A percentile compares a stretch with the other conserved stretches of the same genome.
These are phyloP conservation scores for Pammene fasciana DNA, from an alignment of 2,888 invertebrate species.

Conservation along the genomic window DNA sequence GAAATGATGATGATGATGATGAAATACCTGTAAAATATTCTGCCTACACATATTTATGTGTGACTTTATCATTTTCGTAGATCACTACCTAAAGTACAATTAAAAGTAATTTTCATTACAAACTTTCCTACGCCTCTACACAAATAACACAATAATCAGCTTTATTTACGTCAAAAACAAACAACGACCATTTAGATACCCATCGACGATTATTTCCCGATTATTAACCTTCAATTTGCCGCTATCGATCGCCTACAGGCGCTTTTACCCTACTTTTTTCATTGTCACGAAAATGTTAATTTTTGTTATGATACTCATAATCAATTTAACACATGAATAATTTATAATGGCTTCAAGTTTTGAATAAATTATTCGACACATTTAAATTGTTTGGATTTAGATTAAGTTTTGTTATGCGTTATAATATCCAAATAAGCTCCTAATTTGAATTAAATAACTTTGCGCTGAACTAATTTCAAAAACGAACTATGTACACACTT, in stretches of 20 bases:
- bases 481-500: too few species aligned
- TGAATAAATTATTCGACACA: constrained; percentile 33
- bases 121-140: neutral
- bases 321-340: constrained; percentile 45
- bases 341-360: constrained; percentile 34
- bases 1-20: too few species aligned
- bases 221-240: constrained; percentile 33
- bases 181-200: constrained; percentile 28
- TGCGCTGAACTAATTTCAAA: too few species aligned
- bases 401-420: neutral
- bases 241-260: constrained; percentile 28
- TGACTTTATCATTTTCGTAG: too few species aligned
- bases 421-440: too few species aligned
- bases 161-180: constrained; percentile 27
- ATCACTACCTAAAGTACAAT: neutral
- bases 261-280: constrained; percentile 42
- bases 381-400: constrained; percentile 10
- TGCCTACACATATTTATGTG: too few species aligned
- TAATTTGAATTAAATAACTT: too few species aligned
- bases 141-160: constrained; percentile 18
- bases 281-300: constrained; percentile 39
- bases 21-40: too few species aligned
- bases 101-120: neutral
- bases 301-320: constrained; percentile 39
- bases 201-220: constrained; percentile 36